phyloP scores from a whole-genome alignment of 2,888 invertebrate species.

The Sabatieria punctata region DNA sequence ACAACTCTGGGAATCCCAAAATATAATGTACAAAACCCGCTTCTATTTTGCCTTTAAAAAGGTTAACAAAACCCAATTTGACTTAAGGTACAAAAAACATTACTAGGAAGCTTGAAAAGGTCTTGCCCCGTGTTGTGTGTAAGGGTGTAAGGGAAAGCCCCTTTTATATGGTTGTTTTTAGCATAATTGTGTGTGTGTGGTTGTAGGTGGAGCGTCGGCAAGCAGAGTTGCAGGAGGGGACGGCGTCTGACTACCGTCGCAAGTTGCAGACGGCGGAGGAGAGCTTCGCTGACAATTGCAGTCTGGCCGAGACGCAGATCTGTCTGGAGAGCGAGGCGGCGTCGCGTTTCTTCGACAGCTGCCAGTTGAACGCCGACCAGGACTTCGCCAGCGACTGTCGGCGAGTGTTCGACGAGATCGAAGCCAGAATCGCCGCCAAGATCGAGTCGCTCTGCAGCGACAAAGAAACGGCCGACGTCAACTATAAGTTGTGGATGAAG shows the following conservation, averaged over 20 bases:
- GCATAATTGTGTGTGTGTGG: too few relatives aligned
- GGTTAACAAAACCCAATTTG: too few relatives aligned
- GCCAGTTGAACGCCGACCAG: background rate
- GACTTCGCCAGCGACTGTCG: background rate
- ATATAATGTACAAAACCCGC: too few relatives aligned
- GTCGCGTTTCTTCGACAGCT: too few relatives aligned
- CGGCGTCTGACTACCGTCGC: background rate
- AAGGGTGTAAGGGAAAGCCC: too few relatives aligned
- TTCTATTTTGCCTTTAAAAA: too few relatives aligned
- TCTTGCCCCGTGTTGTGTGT: too few relatives aligned
- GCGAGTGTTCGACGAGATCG: too few relatives aligned
- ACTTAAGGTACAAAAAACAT: too few relatives aligned
- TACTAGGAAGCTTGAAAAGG: too few relatives aligned
- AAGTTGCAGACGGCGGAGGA: background rate
- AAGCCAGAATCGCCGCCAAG: background rate
- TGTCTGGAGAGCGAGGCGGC: background rate
- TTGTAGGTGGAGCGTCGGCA: slow-evolving; percentile 1
- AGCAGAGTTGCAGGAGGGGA: background rate
- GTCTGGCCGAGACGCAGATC: background rate
- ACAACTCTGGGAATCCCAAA: too few relatives aligned
- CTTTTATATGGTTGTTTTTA: too few relatives aligned
- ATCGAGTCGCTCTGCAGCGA: background rate
- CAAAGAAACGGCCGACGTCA: background rate
- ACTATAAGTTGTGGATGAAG: background rate
- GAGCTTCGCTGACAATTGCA: background rate